Evolutionary conservation across 2,888 invertebrate species (phyloP).

Genomic region (Tipula unca): DNA sequence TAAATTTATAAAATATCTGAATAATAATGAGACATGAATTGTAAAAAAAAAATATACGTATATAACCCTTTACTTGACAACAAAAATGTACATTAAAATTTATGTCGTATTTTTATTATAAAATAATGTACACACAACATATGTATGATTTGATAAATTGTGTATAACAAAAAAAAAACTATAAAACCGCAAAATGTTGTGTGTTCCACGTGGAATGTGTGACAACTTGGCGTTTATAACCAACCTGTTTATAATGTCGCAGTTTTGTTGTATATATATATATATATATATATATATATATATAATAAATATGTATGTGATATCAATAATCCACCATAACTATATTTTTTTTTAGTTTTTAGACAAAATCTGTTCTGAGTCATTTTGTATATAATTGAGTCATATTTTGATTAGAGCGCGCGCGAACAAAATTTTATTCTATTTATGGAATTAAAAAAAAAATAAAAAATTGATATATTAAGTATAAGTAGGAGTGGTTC

Average conservation of each 20-base stretch:
- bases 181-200: neutral
- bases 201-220: neutral
- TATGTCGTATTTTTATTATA: too few species aligned
- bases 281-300: too few species aligned
- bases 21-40: neutral
- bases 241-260: neutral
- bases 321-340: neutral
- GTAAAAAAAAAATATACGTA: neutral
- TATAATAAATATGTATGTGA: neutral
- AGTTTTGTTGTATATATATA: too few species aligned
- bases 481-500: constrained; percentile 2
- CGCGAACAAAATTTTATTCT: neutral
- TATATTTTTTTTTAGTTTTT: too few species aligned
- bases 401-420: neutral
- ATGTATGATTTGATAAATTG: neutral
- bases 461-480: neutral
- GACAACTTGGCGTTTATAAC: neutral
- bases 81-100: neutral
- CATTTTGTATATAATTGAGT: neutral
- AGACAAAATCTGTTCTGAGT: neutral
- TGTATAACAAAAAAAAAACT: too few species aligned
- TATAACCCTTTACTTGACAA: neutral
- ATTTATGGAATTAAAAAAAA: neutral
- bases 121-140: too few species aligned
- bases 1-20: constrained; percentile 2